A percentile compares a stretch with the other conserved stretches of the same genome.
phyloP scores from a whole-genome alignment of 2,797 vertebrate species.

The Hydrolagus colliei region DNA sequence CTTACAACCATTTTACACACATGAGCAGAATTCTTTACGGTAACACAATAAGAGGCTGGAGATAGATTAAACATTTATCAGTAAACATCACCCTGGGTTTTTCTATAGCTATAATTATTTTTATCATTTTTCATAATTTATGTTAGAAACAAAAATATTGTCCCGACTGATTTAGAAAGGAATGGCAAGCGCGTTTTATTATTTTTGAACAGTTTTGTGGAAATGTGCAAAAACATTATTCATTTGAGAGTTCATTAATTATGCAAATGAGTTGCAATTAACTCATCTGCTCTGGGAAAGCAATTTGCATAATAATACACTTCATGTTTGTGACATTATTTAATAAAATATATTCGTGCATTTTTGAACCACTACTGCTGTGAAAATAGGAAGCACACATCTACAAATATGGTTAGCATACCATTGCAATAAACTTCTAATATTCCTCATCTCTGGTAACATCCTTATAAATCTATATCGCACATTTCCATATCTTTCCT shows the following conservation, averaged over 20 bases:
- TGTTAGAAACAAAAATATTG: constrained; percentile 39
- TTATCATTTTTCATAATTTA: constrained; percentile 7
- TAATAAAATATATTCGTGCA: constrained; percentile 78
- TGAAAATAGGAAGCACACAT: constrained; percentile 42
- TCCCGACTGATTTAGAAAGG: constrained; percentile 43
- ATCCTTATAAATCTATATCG: too few species aligned
- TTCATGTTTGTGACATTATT: constrained; percentile 77
- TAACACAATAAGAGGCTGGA: neutral
- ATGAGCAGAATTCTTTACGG: constrained; percentile 2
- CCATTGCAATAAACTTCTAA: neutral
- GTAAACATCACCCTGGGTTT: neutral
- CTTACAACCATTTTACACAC: constrained; percentile 44
- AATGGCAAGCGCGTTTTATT: constrained; percentile 76
- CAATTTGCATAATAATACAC: constrained; percentile 87
- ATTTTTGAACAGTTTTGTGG: constrained; percentile 75
- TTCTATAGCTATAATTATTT: constrained; percentile 7
- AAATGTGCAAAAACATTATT: constrained; percentile 82
- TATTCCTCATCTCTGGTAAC: too few species aligned
- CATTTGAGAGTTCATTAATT: constrained; percentile 90
- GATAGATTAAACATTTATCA: constrained; percentile 19
- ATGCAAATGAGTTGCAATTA: constrained; percentile 89
- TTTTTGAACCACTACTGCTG: constrained; percentile 60
- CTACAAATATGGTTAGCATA: neutral
- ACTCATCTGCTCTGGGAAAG: constrained; percentile 79
- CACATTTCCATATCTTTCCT: too few species aligned